Evolutionary conservation across 23 tunicate species (phyloP), one percentile per base, ranked within the genome.

Genomic region (Trididemnum clinides): DNA sequence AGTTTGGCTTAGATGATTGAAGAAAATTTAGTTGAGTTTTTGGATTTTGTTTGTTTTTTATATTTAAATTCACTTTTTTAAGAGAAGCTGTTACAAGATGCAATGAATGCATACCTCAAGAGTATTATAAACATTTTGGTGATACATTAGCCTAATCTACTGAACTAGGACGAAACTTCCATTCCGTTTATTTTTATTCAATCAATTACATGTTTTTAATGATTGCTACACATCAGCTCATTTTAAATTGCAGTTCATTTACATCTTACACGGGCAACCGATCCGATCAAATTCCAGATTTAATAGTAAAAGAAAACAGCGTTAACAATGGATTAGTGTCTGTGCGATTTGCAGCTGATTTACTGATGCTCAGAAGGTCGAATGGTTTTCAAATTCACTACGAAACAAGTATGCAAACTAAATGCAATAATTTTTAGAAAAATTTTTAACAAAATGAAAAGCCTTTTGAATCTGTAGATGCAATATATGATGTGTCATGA

Each of bases 271-370:
- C 64, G 51, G 83, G 83, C 25, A 54, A 51, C 34, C 66, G 7
- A 1, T 25, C 66, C 4, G 65, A 36, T 50, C 33, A 30, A 37
- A 23, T 74, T 20, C 19, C 64, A 2, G 65, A 27, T 5, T 30
- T 78, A 23, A 51, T 54, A 29, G 51, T 33, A 21, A 12, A 3
- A 4, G 58, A 39, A 74, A 37, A 74, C 28, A n/a, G 22, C 10
- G 28, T 38, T 57, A 74, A 74, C 59, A 74, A 74, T 74, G 80
- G 80, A n/a, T 18, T 74, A 2, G 57, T 74, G 21, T 44, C 38
- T 27, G 28, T 74, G 4, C 57, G 80, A 36, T 74, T 74, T 22
- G 27, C 57, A 5, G 12, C 80, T 20, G 80, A 74, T 44, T 27
- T 74, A 6, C 38, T 74, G 31, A 44, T 12, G 7, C 4, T 22